phyloP scores from a whole-genome alignment of 2,113 vertebrate species.

The Chunga burmeisteri region DNA sequence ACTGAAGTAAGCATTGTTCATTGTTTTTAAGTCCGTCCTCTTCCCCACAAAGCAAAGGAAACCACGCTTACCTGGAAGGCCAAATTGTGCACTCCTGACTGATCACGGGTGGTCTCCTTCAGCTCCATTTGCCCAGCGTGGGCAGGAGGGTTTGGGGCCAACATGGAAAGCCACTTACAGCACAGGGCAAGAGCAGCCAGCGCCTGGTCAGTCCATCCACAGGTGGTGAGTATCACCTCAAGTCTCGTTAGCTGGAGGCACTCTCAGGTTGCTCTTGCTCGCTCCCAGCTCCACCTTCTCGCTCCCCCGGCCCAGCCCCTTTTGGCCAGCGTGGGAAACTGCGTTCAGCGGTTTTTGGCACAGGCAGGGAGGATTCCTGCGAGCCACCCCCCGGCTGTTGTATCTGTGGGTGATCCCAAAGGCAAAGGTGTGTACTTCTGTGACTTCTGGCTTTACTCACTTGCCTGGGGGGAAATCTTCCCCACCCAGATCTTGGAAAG shows the following conservation, averaged over 20 bases:
- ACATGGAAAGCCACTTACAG: neutral
- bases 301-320: neutral
- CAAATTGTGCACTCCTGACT: conserved; percentile 21
- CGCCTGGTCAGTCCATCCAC: neutral
- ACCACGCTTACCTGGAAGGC: conserved; percentile 67
- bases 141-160: neutral
- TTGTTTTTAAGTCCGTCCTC: neutral
- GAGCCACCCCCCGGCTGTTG: fast-evolving
- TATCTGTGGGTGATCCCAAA: neutral
- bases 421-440: neutral
- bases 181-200: neutral
- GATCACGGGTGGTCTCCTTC: neutral
- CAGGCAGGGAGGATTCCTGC: neutral
- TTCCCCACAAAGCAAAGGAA: neutral
- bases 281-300: conserved; percentile 31
- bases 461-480: neutral
- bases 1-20: neutral
- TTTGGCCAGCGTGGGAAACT: neutral
- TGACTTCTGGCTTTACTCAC: neutral
- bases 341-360: neutral
- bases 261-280: neutral
- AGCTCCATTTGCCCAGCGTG: conserved; percentile 1
- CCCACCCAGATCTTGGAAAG: neutral
- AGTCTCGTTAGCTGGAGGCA: neutral
- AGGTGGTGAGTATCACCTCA: neutral